Conservation (phyloP, 2,797 vertebrate genomes). For the Ispidina picta region DNA sequence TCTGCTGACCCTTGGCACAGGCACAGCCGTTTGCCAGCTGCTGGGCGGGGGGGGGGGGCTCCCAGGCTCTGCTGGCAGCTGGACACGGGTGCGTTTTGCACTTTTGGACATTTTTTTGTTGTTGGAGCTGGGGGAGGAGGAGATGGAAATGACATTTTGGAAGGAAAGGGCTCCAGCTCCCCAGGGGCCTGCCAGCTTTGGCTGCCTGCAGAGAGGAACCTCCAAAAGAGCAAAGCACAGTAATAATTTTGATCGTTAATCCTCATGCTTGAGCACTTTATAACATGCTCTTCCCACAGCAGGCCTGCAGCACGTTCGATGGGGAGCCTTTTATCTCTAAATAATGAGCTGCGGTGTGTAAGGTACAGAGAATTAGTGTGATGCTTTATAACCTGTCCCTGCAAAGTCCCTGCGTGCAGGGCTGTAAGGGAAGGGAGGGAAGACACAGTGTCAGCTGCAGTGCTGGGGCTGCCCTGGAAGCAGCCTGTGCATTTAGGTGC, state of each 20-base stretch:
- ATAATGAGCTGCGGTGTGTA: background rate
- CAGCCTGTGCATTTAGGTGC: accelerated
- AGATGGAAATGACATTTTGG: background rate
- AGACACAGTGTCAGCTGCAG: accelerated
- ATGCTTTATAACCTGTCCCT: background rate
- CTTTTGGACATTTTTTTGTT: background rate
- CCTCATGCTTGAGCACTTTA: accelerated
- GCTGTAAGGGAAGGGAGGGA: background rate
- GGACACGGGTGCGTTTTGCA: accelerated
- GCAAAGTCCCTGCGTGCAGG: background rate
- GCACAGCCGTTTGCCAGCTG: accelerated
- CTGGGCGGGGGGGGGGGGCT: background rate
- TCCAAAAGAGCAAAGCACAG: background rate
- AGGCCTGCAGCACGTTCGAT: accelerated
- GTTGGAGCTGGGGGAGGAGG: background rate
- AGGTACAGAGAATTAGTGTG: background rate
- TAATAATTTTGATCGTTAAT: background rate
- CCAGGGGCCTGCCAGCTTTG: background rate
- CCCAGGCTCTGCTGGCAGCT: too few species aligned
- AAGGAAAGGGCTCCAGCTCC: background rate
- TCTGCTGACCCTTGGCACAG: background rate
- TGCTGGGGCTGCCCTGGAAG: background rate
- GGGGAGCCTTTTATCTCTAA: background rate
- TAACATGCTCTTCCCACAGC: background rate
- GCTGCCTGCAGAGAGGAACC: background rate